Evolutionary conservation across 2,888 invertebrate genomes (phyloP), one percentile per base, ranked within the genome.

Genomic region (Zootermopsis nevadensis): DNA sequence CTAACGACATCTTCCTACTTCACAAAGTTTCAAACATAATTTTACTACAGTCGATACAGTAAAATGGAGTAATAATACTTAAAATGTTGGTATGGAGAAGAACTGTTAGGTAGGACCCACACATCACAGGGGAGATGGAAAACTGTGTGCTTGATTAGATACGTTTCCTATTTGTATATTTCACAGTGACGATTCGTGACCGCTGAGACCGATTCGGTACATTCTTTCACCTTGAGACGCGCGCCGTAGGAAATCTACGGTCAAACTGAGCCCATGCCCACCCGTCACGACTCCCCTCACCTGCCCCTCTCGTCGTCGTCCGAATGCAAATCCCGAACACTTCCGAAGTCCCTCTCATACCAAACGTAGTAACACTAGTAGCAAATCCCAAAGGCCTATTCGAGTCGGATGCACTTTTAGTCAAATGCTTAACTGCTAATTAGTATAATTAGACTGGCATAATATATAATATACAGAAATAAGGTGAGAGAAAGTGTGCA

Each of bases 301-400:
- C n/a, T 30, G n/a, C 22, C 69, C 33, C 69, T 33, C 69, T 69
- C 69, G 7, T 8, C 15, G 33, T 22, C 31, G 2, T 22, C 42
- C 74, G 74, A 74, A 24, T 35, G 27, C 69, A 33, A 10, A 4
- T 31, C 22, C 74, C 74, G 42, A 74, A 74, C 38, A 38, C n/a
- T 42, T 7, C 74, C 74, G 74, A 74, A 74, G 74, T 74, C n/a
- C 19, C 15, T 48, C 69, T 69, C 69, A 12, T 31, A 69, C 69
- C 33, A 33, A 69, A 33, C 33, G 24, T 69, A 69, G 69, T 33
- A 74, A 35, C 72, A 35, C n/a, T 38, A 42, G 35, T 24, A n/a
- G 38, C 74, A 74, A 74, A 74, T 74, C 74, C 74, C 74, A n/a
- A 74, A 74, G 74, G 74, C 74, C 74, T 74, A 74, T 74, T 74